Conservation (phyloP, 1,140 invertebrate species). For the Ooceraea biroi region DNA sequence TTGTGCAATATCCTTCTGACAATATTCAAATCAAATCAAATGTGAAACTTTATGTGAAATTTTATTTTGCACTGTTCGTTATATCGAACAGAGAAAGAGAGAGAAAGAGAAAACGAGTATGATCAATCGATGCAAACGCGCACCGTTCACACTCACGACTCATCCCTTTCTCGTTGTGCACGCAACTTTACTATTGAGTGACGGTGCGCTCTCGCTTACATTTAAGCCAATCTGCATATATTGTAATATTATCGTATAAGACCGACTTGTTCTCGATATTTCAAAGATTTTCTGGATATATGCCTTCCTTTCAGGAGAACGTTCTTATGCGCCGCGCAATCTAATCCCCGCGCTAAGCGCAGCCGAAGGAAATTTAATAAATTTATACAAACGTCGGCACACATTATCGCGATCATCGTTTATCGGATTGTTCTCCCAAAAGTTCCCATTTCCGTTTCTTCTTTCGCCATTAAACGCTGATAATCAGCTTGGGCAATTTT, state of each 20-base stretch:
- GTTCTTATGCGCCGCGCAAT: not conserved
- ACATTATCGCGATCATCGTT: not conserved
- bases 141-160: not conserved
- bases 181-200: not conserved
- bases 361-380: too few species aligned
- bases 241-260: not conserved
- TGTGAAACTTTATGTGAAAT: not conserved
- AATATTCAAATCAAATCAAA: not conserved
- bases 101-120: not conserved
- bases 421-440: not conserved
- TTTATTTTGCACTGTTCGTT: not conserved
- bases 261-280: constrained; percentile 2
- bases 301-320: not conserved
- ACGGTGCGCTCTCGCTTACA: not conserved
- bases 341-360: too few species aligned
- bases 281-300: not conserved
- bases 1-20: too few species aligned
- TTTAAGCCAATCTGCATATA: constrained; percentile 9
- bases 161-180: not conserved
- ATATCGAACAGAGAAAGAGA: too few species aligned
- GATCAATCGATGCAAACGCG: not conserved
- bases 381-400: too few species aligned
- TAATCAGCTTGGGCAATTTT: not conserved
- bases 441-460: not conserved
- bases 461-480: not conserved